phyloP scores from a whole-genome alignment of 2,797 vertebrate genomes.

The Myripristis murdjan region DNA sequence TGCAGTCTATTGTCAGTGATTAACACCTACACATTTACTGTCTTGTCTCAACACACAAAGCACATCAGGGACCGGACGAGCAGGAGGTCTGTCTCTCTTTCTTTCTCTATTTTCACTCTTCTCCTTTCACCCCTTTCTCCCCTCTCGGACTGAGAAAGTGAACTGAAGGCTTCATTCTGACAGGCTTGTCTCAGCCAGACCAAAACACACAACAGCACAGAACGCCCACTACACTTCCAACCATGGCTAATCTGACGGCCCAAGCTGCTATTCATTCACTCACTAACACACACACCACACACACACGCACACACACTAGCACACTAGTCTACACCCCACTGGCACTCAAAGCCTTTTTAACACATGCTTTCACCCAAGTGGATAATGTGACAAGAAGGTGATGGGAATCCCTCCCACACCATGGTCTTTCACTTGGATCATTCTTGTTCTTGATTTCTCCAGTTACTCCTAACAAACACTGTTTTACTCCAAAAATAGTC shows the following conservation, averaged over 20 bases:
- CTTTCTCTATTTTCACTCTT: slow-evolving; percentile 35
- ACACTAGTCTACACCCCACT: slow-evolving; percentile 43
- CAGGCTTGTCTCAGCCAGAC: slow-evolving; percentile 48
- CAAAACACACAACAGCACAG: slow-evolving; percentile 52
- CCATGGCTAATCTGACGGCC: slow-evolving; percentile 73
- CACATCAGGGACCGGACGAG: slow-evolving; percentile 54
- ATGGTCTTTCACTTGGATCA: neutral
- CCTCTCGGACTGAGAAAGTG: slow-evolving; percentile 38
- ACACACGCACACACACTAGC: slow-evolving; percentile 15
- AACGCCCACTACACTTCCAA: slow-evolving; percentile 64
- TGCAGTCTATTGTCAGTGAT: slow-evolving; percentile 59
- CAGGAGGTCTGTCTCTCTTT: slow-evolving; percentile 58
- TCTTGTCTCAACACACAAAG: slow-evolving; percentile 69
- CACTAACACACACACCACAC: slow-evolving; percentile 8
- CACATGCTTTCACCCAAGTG: slow-evolving; percentile 57
- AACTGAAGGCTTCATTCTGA: slow-evolving; percentile 41
- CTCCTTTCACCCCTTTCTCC: slow-evolving; percentile 45
- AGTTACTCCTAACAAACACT: too few relatives aligned
- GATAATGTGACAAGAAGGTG: slow-evolving; percentile 60
- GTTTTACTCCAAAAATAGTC: too few relatives aligned
- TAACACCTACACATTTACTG: slow-evolving; percentile 79
- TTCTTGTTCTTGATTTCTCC: slow-evolving; percentile 8
- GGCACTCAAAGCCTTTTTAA: slow-evolving; percentile 53
- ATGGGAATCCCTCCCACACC: slow-evolving; percentile 44
- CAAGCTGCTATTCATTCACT: slow-evolving; percentile 57